A percentile compares a stretch with the other conserved stretches of the same genome.
These are phyloP conservation scores for Barbus barbus DNA, from an alignment of 2,113 vertebrate genomes.

Conservation along the genomic window DNA sequence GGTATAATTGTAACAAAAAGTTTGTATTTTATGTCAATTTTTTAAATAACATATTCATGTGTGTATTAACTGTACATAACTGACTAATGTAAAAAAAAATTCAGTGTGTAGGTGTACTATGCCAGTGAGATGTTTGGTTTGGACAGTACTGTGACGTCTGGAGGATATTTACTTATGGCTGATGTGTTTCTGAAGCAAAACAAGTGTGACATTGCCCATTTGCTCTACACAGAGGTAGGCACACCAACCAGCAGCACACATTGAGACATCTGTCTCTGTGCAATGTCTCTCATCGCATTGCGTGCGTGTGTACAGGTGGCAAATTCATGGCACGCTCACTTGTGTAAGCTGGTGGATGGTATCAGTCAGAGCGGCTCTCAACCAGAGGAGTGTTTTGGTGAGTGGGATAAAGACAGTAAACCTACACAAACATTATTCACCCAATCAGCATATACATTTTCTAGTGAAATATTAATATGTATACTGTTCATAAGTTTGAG, in stretches of 20 bases:
- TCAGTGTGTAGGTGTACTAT: slow-evolving; percentile 84
- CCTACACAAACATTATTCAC: background rate
- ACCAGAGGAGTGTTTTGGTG: slow-evolving; percentile 61
- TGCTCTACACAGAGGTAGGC: slow-evolving; percentile 83
- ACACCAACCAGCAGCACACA: background rate
- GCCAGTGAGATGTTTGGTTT: slow-evolving; percentile 80
- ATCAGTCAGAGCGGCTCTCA: slow-evolving; percentile 40
- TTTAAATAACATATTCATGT: too few relatives aligned
- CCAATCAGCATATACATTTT: too few relatives aligned
- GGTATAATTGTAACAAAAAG: background rate
- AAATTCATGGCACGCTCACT: slow-evolving; percentile 75
- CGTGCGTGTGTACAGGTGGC: slow-evolving; percentile 35
- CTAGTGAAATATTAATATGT: too few relatives aligned
- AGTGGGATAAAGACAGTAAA: background rate
- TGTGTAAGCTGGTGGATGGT: slow-evolving; percentile 63
- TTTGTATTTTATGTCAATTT: too few relatives aligned
- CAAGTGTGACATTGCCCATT: slow-evolving; percentile 73
- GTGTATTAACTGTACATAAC: too few relatives aligned
- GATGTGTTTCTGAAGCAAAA: slow-evolving; percentile 79
- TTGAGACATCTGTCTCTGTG: background rate
- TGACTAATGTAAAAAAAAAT: too few relatives aligned
- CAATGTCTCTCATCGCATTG: background rate
- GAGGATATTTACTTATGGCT: slow-evolving; percentile 87
- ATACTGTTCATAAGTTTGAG: too few relatives aligned
- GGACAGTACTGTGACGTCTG: slow-evolving; percentile 71